Base-by-base conservation (phyloP, 1,140 invertebrate genomes). In the Neomicropteryx cornuta region DNA sequence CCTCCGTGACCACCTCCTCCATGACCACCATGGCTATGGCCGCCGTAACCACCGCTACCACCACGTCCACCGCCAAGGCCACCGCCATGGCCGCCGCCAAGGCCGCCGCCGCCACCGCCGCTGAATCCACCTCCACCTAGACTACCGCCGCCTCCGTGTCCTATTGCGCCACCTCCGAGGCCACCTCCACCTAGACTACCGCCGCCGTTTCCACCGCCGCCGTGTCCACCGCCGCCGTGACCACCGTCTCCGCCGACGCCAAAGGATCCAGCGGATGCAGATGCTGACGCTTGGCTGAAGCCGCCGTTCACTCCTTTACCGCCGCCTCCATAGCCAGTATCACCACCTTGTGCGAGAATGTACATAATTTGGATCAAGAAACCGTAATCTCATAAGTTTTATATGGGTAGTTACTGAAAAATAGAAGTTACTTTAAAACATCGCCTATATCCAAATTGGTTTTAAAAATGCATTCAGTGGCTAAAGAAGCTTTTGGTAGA, bases 251-350 rank as follows among this genome's bases (percentile, higher is more conserved):
- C 47, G 5, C 47, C 44, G 4, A 44, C 42, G 18, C 50, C 38
- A 13, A 44, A 42, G 16, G 45, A 45, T 37, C 49, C 51, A 4
- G 50, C 53, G 4, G 31, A 29, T 1, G 39, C 34, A 10, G 35
- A 38, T 4, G 27, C 23, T n/a, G n/a, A n/a, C n/a, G n/a, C n/a
- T n/a, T n/a, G n/a, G n/a, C n/a, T n/a, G 4, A 40, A 43, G 8
- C 49, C 47, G 2, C 47, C 51, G 19, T 51, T 49, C 18, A 47
- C 51, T 17, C 51, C 51, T 44, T 46, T 47, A 11, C 21, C 46
- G 4, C 42, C 45, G 31, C 29, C 33, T 1, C 42, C 45, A 6
- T 20, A 32, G 8, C 48, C 39, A 1, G 44, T 45, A 38, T 30
- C 43, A 22, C 47, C 47, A 4, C 42, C 45, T n/a, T 22, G 37